phyloP scores from a whole-genome alignment of 2,113 vertebrate genomes.

The Glaucomys volans region DNA sequence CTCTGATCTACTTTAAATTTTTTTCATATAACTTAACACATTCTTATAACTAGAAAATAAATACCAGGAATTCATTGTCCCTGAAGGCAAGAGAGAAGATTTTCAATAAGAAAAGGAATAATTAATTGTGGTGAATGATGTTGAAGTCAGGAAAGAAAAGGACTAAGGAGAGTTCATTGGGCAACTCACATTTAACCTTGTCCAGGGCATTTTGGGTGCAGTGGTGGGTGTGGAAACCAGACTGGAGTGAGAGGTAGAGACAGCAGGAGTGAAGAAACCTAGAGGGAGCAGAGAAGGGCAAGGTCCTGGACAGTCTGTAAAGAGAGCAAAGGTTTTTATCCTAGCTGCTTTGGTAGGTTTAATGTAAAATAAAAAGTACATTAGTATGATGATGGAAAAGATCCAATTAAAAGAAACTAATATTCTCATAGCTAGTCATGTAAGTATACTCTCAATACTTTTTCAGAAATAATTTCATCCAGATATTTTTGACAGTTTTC shows the following conservation, averaged over 20 bases:
- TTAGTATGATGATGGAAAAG: neutral
- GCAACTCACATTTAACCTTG: neutral
- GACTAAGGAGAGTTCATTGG: neutral
- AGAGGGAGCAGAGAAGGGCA: neutral
- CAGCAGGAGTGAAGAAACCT: neutral
- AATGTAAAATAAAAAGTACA: neutral
- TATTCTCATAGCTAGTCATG: neutral
- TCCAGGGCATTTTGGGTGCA: neutral
- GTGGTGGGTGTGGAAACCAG: no score
- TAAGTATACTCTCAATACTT: neutral
- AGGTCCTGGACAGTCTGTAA: neutral
- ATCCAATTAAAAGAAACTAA: neutral
- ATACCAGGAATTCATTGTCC: neutral
- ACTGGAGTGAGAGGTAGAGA: neutral
- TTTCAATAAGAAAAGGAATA: neutral
- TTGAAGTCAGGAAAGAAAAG: neutral
- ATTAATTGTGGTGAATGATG: neutral
- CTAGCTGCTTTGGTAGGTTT: neutral
- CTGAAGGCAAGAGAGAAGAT: neutral
- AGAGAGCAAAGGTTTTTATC: neutral
- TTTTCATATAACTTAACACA: neutral
- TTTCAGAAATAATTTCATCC: neutral
- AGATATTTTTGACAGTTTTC: neutral
- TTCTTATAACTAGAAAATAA: conserved; percentile 3
- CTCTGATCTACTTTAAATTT: neutral